Base-by-base conservation (phyloP, 2,113 vertebrate species). In the Xiphias gladius region DNA sequence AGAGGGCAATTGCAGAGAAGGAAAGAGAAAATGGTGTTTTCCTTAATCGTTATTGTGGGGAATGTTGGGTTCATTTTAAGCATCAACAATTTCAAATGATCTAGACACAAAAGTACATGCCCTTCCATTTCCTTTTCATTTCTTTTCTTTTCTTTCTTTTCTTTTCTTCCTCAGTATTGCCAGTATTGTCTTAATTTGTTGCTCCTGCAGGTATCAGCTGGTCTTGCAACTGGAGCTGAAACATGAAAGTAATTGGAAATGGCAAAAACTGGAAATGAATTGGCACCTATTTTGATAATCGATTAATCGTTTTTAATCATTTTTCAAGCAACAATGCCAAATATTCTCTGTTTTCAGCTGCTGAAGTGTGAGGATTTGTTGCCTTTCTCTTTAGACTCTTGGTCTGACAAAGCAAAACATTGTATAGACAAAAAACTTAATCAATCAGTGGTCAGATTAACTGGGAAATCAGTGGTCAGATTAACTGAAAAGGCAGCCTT, bases 1-100 rank as follows among this genome's bases (percentile, higher is more conserved):
- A 37, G 68, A 57, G 52, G 20, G 17, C 4, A 11, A 26, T 28
- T 50, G 55, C 7, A 75, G 39, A 66, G 24, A 30, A 52, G 32
- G 24, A 66, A n/a, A 54, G 52, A 81, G 54, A 59, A 65, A 76
- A 78, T 7, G 1, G 48, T 54, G 46, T 39, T 30, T 24, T 8
- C 5, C 19, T 22, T 58, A 37, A 76, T 39, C 37, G 32, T 71
- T 73, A 58, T 13, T 68, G 41, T 52, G 20, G 20, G 22, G 9
- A 10, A 52, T 52, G 19, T 52, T 22, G 8, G 20, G 50, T 52
- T 52, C 50, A 22, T n/a, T 22, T 52, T 22, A 8, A 10, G 50
- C 19, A 52, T 52, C 50, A 52, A 52, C 7, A 19, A 50, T 50
- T 50, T 50, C 46, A 50, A 19, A 50, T 50, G 7, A 50, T 50